A percentile compares a stretch with the other conserved stretches of the same genome.
These are phyloP conservation scores for Gymnodraco acuticeps DNA, from an alignment of 2,797 vertebrate species.

Conservation along the genomic window DNA sequence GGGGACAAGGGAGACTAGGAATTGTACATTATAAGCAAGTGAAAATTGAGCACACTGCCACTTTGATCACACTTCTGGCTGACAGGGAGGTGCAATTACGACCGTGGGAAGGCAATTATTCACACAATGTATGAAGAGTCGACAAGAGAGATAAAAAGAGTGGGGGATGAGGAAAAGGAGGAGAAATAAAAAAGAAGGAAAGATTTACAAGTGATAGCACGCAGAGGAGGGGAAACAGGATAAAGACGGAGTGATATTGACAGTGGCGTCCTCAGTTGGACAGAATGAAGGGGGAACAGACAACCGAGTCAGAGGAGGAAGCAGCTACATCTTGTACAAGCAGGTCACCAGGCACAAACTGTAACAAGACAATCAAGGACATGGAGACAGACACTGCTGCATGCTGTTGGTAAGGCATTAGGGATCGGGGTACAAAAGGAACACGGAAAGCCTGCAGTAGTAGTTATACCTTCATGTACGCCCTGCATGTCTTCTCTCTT, in stretches of 20 bases:
- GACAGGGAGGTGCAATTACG: slow-evolving; percentile 84
- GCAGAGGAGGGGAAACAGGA: slow-evolving; percentile 41
- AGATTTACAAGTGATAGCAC: slow-evolving; percentile 58
- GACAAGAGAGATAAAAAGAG: slow-evolving; percentile 52
- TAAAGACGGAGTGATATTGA: slow-evolving; percentile 57
- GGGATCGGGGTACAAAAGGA: slow-evolving; percentile 81
- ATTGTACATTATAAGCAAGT: slow-evolving; percentile 78
- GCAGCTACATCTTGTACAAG: slow-evolving; percentile 58
- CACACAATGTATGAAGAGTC: slow-evolving; percentile 90
- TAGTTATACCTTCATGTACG: slow-evolving; percentile 98
- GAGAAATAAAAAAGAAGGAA: slow-evolving; percentile 41
- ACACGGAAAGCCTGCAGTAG: slow-evolving; percentile 76
- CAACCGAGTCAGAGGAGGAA: slow-evolving; percentile 60
- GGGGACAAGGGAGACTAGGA: slow-evolving; percentile 63
- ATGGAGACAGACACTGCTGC: slow-evolving; percentile 66
- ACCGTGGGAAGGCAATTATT: slow-evolving; percentile 89
- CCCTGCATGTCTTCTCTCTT: slow-evolving; percentile 99
- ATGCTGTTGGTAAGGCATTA: slow-evolving; percentile 87
- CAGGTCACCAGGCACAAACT: slow-evolving; percentile 61
- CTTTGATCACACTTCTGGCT: slow-evolving; percentile 85
- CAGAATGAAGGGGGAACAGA: slow-evolving; percentile 62
- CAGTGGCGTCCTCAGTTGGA: slow-evolving; percentile 53
- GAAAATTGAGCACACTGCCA: slow-evolving; percentile 78
- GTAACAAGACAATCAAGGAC: slow-evolving; percentile 68
- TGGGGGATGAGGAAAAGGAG: slow-evolving; percentile 27